phyloP scores from a whole-genome alignment of 2,797 vertebrate genomes.

The Sebastes baramenuke region DNA sequence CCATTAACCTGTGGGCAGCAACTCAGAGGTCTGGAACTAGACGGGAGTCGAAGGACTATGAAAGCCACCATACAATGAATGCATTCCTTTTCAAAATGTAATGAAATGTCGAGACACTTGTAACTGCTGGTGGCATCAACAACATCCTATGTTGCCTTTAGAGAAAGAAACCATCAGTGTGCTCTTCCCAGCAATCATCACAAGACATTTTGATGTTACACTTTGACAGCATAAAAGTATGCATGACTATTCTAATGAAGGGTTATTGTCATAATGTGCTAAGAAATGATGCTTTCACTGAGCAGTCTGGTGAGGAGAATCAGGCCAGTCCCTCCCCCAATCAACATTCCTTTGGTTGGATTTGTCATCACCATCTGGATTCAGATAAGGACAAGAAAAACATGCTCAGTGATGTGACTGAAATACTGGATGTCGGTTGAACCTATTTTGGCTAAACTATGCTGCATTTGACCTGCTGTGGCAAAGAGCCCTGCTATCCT shows the following conservation, averaged over 20 bases:
- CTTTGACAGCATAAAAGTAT: conserved; percentile 18
- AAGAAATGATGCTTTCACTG: not conserved
- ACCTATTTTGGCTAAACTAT: conserved; percentile 14
- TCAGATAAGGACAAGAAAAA: not conserved
- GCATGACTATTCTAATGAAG: conserved; percentile 2
- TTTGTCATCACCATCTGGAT: conserved; percentile 21
- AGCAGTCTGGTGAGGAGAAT: conserved; percentile 9
- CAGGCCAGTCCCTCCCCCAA: not conserved
- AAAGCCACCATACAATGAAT: not conserved
- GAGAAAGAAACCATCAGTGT: not conserved
- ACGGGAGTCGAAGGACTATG: not conserved
- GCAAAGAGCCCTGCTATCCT: conserved; percentile 9
- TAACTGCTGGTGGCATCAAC: not conserved
- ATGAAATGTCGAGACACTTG: not conserved
- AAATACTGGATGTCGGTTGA: conserved; percentile 1
- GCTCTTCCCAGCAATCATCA: not conserved
- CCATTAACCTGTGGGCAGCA: not conserved
- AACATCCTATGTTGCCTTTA: not conserved
- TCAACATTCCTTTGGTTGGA: conserved; percentile 4
- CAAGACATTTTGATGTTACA: not conserved
- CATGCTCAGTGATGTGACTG: not conserved
- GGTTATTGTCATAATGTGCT: conserved; percentile 15
- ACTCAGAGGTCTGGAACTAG: not conserved
- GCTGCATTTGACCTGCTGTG: conserved; percentile 8
- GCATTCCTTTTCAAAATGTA: not conserved